These are phyloP conservation scores for Batillaria attramentaria DNA, from an alignment of 1,140 invertebrate genomes.

Conservation along the genomic window DNA sequence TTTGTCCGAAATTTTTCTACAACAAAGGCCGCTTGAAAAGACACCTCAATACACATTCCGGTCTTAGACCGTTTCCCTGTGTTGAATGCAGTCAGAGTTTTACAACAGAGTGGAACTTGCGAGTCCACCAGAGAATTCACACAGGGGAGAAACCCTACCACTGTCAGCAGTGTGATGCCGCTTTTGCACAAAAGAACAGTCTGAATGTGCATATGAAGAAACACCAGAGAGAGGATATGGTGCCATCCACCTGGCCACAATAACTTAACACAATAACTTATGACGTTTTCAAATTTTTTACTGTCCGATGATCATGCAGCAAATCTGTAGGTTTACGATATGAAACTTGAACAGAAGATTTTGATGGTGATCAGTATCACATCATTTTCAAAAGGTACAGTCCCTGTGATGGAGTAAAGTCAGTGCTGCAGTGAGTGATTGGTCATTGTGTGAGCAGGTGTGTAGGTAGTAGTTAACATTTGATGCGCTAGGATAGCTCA, in stretches of 20 bases:
- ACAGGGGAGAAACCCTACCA: no score
- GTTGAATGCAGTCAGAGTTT: slow-evolving; percentile 6
- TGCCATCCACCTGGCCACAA: not conserved
- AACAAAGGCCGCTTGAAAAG: not conserved
- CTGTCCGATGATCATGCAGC: not conserved
- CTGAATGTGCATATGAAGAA: slow-evolving; percentile 10
- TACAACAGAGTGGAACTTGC: not conserved
- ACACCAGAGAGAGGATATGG: not conserved
- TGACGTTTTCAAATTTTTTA: not conserved
- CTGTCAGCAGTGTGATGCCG: no score
- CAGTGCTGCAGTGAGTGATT: no score
- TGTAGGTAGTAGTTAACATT: no score
- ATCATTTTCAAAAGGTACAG: no score
- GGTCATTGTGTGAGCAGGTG: no score
- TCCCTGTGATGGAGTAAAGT: no score
- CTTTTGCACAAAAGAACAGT: no score
- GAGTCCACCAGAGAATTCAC: slow-evolving; percentile 19
- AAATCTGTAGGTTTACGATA: not conserved
- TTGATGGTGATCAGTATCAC: no score
- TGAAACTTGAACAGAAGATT: no score
- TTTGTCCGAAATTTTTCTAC: not conserved
- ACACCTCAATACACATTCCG: not conserved
- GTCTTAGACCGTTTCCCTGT: not conserved
- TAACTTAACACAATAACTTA: not conserved
- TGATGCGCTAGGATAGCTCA: no score